Evolutionary conservation across 1,140 invertebrate species (phyloP).

Genomic region (Parapsyche elsis): DNA sequence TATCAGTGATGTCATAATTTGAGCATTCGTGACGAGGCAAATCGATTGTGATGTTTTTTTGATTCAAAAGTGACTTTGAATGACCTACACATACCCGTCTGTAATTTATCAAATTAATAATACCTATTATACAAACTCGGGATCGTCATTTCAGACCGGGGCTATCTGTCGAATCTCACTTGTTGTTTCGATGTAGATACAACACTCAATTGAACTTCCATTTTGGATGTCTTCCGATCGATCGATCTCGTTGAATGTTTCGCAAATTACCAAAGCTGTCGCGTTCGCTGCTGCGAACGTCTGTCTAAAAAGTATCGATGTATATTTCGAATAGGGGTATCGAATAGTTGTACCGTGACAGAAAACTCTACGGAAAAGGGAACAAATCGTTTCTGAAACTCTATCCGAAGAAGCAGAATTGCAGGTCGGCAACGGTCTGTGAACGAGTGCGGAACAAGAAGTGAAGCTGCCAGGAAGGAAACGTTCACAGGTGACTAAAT

Average conservation of each 20-base stretch:
- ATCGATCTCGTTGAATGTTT: too few species aligned
- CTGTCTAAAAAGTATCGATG: not conserved
- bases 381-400: conserved; percentile 15
- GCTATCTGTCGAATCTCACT: too few species aligned
- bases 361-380: not conserved
- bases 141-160: too few species aligned
- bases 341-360: not conserved
- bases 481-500: conserved; percentile 30
- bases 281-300: too few species aligned
- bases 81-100: conserved; percentile 1
- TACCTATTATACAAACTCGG: too few species aligned
- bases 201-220: too few species aligned
- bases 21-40: conserved; percentile 23
- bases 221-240: too few species aligned
- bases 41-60: conserved; percentile 7
- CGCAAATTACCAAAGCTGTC: too few species aligned
- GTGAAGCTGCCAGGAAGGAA: not conserved
- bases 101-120: too few species aligned
- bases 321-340: not conserved
- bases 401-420: not conserved
- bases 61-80: conserved; percentile 2
- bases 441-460: not conserved
- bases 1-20: not conserved
- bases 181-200: too few species aligned
- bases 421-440: not conserved